Evolutionary conservation across 1,140 invertebrate species (phyloP), one percentile per base, ranked within the genome.

Genomic region (Helicoverpa zea): DNA sequence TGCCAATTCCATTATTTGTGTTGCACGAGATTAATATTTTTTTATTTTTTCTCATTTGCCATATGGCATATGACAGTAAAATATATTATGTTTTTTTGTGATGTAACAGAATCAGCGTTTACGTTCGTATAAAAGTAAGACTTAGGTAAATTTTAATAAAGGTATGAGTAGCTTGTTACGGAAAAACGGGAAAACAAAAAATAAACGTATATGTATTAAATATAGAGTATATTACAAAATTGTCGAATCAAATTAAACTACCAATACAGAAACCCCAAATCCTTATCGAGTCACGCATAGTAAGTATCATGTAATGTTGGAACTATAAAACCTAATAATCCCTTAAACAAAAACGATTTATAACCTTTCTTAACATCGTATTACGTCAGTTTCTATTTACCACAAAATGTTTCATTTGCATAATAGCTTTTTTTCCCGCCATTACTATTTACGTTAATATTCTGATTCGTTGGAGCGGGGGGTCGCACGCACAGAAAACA

Each of bases 391-490:
- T 90, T 89, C 88, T 92, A 93, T 94, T 94, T 94, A 92, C 91
- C 88, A 90, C 89, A 91, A 92, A 94, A 94, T 92, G 92, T 93
- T 94, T 93, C 90, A 94, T 94, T 94, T 93, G 92, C 93, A 94
- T 94, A 94, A 94, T 94, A 90, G 91, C 92, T 93, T 94, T 94
- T 94, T 94, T 94, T 94, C 87, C 92, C 86, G 89, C 88, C 88
- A 90, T 92, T 91, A 93, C 91, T 94, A 94, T 94, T 94, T 94
- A 91, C 88, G 89, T 94, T 93, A 94, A 94, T 94, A 93, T 94
- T 94, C 90, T 90, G 91, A 94, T 93, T 94, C 91, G 90, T 90
- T 88, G 87, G 88, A 84, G 85, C 87, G 81, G 88, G 81, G 90
- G 89, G 89, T 89, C 90, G 91, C 93, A 94, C 93, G 92, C 93